Conservation (phyloP, 2,888 invertebrate genomes). For the Prenolepis imparis region DNA sequence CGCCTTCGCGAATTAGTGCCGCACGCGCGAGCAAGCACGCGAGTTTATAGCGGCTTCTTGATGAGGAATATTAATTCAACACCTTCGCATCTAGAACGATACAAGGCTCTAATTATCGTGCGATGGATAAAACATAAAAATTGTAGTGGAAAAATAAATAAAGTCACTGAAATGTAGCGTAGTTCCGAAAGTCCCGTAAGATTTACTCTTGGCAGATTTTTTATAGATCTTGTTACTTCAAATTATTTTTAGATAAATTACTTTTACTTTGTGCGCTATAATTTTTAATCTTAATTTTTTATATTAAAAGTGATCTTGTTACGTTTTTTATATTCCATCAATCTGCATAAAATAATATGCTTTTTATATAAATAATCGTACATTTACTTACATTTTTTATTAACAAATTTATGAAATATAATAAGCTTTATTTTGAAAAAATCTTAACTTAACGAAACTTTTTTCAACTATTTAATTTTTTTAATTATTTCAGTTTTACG, state of each 20-base stretch:
- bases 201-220: background rate
- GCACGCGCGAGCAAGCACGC: constrained; percentile 35
- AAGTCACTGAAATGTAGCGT: background rate
- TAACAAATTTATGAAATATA: background rate
- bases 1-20: constrained; percentile 54
- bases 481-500: background rate
- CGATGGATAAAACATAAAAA: constrained; percentile 31
- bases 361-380: background rate
- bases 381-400: background rate
- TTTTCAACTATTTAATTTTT: background rate
- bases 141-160: constrained; percentile 33
- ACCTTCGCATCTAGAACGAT: constrained; percentile 11
- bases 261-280: too few species aligned
- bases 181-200: constrained; percentile 37
- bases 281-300: background rate
- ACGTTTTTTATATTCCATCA: background rate
- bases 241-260: background rate
- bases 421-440: background rate
- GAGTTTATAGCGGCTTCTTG: constrained; percentile 37
- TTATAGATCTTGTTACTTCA: background rate
- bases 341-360: background rate
- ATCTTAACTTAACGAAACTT: background rate
- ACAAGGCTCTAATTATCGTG: constrained; percentile 56
- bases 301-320: background rate
- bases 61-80: constrained; percentile 61